Evolutionary conservation across 2,888 invertebrate species (phyloP), one percentile per base, ranked within the genome.

Genomic region (Margaritifera margaritifera): DNA sequence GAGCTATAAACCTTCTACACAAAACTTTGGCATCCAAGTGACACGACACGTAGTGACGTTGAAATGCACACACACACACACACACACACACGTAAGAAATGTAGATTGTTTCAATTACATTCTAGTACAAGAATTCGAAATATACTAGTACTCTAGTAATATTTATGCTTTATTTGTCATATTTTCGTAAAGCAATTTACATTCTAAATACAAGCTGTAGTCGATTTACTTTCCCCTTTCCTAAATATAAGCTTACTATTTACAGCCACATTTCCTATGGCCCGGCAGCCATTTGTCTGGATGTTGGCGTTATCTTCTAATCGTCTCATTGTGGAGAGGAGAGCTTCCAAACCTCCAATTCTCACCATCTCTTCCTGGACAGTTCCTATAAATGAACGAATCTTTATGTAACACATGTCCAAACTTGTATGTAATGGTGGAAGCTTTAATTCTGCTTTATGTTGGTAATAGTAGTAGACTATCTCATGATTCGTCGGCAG

Each of bases 211-310:
- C n/a, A n/a, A n/a, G n/a, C n/a, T 42, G 42, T 42, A 42, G 42
- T 42, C 15, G 42, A 42, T 42, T 15, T 42, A 15, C 11, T 42
- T 5, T 18, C 20, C 25, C n/a, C 50, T 59, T 25, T n/a, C 1
- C 27, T 53, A 11, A 19, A 31, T 51, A 51, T 52, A 6, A 18
- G 66, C 73, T 72, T 69, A 85, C 85, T 80, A 55, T 80, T 75
- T 6, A 85, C 83, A 0, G 83, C 82, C 31, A 84, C 70, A 59
- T 84, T 84, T n/a, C 85, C 85, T 1, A 85, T 70, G 18, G 81
- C 75, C 60, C 80, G 77, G 55, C 80, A 79, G 27, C 83, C 78
- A 31, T 81, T 78, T 54, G 80, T 76, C 64, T 83, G 84, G 22
- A 85, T 77, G 31, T 72, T 67, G 1, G 64, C 71, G 55, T 81